Evolutionary conservation across 2,888 invertebrate species (phyloP).

Genomic region (Drosophila putrida): DNA sequence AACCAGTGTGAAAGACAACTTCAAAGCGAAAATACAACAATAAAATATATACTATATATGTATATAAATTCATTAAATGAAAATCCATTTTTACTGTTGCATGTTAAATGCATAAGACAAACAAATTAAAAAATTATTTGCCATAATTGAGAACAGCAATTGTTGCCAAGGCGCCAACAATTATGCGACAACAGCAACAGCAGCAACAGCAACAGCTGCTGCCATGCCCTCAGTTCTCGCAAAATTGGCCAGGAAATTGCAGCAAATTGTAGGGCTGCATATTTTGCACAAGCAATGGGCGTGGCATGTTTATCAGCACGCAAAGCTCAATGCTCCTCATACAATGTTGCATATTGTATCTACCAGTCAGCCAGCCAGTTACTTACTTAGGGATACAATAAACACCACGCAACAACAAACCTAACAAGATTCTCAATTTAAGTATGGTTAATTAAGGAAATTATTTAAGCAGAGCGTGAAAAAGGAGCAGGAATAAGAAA

Average conservation of each 20-base stretch:
- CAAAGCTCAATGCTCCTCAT: conserved; percentile 27
- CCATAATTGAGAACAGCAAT: conserved; percentile 68
- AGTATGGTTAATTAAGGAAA: neutral
- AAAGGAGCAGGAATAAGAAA: neutral
- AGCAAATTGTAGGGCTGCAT: conserved; percentile 61
- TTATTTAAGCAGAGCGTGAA: neutral
- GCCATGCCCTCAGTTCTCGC: neutral
- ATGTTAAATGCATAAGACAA: conserved; percentile 48
- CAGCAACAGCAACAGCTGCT: conserved; percentile 20
- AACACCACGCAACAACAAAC: conserved; percentile 31
- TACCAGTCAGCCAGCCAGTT: conserved; percentile 16
- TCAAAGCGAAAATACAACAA: conserved; percentile 9
- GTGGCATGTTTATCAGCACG: conserved; percentile 53
- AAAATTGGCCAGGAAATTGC: conserved; percentile 63
- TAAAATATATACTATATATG: conserved; percentile 2
- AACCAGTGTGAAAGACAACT: conserved; percentile 8
- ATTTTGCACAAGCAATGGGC: conserved; percentile 51
- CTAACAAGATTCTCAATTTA: conserved; percentile 19
- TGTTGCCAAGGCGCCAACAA: conserved; percentile 56
- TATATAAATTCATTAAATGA: conserved; percentile 51
- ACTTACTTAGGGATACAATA: conserved; percentile 16
- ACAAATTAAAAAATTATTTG: conserved; percentile 62
- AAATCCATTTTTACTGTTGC: conserved; percentile 43
- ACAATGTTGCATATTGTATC: conserved; percentile 11
- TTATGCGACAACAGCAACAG: conserved; percentile 54